Evolutionary conservation across 2,113 vertebrate genomes (phyloP), one percentile per base, ranked within the genome.

Genomic region (Hippopotamus amphibius): DNA sequence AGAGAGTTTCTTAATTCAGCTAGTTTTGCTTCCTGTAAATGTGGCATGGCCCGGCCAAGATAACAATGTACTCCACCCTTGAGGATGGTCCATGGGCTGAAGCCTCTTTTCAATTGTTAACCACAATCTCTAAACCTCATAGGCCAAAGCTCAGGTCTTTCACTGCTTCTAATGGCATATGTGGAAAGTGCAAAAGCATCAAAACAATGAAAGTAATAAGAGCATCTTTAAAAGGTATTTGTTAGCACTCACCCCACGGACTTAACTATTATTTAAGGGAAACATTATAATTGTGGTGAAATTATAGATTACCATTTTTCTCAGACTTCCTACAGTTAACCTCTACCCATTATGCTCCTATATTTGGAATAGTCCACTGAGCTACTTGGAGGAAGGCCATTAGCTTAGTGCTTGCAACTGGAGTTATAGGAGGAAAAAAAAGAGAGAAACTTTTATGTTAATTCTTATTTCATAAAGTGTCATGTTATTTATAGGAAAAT

Each of bases 401-500:
- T 66, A 74, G 93, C 96, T 98, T 97, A 93, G 97, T 53, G 33
- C 95, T 91, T 97, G 85, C 87, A 92, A 97, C 84, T 93, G 84
- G 95, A 97, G 93, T 93, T 82, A 97, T 93, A 98, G 96, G 95
- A 96, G 96, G 37, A 96, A 94, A 89, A 90, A 90, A 77, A 80
- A 79, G 53, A 63, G 46, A 63, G 28, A 74, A 90, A 97, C 96
- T 97, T 98, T 48, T 96, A 98, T 97, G 96, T 98, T 98, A 96
- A 98, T 98, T 94, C 3, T 94, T 94, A 96, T 98, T 98, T 98
- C 98, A 98, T 98, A 98, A 98, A 98, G 98, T 97, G 26, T 97
- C 93, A 91, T 24, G 37, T 98, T 99, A 99, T 99, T 99, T 99
- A 99, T 99, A 99, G 98, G 98, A 98, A 98, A 96, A 98, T 98